Base-by-base conservation (phyloP, 2,888 invertebrate species). In the Ennomos fuscantarius region DNA sequence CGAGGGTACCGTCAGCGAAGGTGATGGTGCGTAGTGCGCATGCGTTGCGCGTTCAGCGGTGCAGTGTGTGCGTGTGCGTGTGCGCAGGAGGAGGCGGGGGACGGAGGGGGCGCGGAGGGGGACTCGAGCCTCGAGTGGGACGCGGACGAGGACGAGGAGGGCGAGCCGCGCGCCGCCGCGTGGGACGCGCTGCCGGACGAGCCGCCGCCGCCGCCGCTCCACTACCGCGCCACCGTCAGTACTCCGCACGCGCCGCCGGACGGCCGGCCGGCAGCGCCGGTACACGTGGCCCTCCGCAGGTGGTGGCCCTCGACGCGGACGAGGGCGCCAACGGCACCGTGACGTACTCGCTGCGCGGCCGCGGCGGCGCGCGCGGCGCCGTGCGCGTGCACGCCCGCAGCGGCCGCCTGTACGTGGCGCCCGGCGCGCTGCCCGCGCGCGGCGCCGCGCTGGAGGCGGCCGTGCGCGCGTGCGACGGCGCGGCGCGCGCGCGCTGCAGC, bases 401-500 rank as follows among this genome's bases (percentile, higher is more conserved):
- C 9, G 99, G 98, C 10, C 95, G 96, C 77, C 95, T 99, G 55
- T 96, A 95, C 84, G 95, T 96, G 42, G 94, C 95, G 65, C 94
- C 94, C 57, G 70, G 75, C 39, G 76, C 79, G 70, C 94, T 94
- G 51, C 95, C 97, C 66, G 93, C 94, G 65, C 93, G 94, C 41
- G 95, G 95, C 45, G 80, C 72, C 66, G 50, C 79, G 33, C 73
- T 79, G 66, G 88, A 88, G 51, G 66, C 86, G 51, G 78, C 87
- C 96, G 94, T 97, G 69, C 95, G 95, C 73, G 97, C 98, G 8
- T 95, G 95, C 65, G 98, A 98, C 90, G 94, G 94, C 73, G 98
- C 96, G 0, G 87, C 92, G 51, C 96, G 96, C 3, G 93, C 95
- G 63, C 95, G 95, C 70, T 96, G 95, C 75, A 94, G 95, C 75